Evolutionary conservation across 2,113 vertebrate species (phyloP).

Genomic region (Eulemur macaco): DNA sequence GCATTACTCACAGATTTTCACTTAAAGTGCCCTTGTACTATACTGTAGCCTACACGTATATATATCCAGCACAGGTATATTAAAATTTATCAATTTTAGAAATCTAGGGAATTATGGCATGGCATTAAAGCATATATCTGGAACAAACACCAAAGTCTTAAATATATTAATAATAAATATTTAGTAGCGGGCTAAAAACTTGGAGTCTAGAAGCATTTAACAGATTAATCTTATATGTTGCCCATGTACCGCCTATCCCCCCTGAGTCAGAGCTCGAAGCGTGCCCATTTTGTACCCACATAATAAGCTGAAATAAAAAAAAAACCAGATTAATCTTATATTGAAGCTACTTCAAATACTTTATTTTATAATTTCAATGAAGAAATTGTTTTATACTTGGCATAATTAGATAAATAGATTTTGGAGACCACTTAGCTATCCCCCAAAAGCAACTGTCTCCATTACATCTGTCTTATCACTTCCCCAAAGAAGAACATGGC

Average conservation of each 20-base stretch:
- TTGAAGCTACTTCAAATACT: slow-evolving; percentile 34
- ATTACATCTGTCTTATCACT: neutral
- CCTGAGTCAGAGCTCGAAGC: too few species aligned
- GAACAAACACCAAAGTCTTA: neutral
- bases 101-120: neutral
- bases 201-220: neutral
- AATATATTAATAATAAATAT: neutral
- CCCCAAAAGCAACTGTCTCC: slow-evolving; percentile 46
- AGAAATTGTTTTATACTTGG: slow-evolving; percentile 52
- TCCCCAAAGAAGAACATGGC: neutral
- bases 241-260: too few species aligned
- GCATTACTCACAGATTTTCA: neutral
- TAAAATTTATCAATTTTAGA: neutral
- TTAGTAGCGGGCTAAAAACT: slow-evolving; percentile 15
- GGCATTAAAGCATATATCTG: neutral
- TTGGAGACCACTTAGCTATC: slow-evolving; percentile 22
- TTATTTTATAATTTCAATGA: slow-evolving; percentile 57
- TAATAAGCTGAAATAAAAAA: too few species aligned
- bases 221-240: neutral
- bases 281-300: too few species aligned
- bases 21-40: neutral
- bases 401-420: slow-evolving; percentile 16
- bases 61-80: neutral
- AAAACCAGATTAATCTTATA: neutral
- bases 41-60: accelerated